These are phyloP conservation scores for Delichon dasypus DNA, from an alignment of 2,797 vertebrate genomes.

Conservation along the genomic window DNA sequence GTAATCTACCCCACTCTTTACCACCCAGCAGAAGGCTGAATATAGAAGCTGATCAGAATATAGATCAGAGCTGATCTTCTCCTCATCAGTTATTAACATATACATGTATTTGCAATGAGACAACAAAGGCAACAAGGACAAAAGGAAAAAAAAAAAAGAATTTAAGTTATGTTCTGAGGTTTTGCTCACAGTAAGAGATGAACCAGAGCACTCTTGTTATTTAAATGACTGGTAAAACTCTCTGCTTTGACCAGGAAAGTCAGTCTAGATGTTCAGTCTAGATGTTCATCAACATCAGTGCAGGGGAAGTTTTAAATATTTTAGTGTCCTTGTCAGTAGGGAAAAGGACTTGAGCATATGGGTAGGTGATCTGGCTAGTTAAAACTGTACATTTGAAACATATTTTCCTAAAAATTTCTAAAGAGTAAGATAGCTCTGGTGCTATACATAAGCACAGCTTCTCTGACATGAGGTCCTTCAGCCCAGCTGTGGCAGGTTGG, in stretches of 20 bases:
- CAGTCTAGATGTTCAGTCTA: not conserved
- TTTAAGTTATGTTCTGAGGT: not conserved
- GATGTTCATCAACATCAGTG: not conserved
- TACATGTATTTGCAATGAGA: not conserved
- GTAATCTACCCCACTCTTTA: not conserved
- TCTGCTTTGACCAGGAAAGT: not conserved
- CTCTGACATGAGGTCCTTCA: not conserved
- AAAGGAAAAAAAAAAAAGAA: not conserved
- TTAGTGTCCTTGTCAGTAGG: not conserved
- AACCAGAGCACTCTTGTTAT: not conserved
- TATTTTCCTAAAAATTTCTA: not conserved
- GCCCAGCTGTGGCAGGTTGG: not conserved
- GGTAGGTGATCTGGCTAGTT: not conserved
- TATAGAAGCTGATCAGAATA: not conserved
- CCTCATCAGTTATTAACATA: not conserved
- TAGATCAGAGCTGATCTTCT: not conserved
- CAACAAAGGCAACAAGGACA: not conserved
- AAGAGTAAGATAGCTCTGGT: not conserved
- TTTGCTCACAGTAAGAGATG: not conserved
- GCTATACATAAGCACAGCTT: not conserved
- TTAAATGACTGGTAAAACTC: not conserved
- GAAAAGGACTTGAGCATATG: accelerated
- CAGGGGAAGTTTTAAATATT: not conserved
- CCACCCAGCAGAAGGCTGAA: not conserved
- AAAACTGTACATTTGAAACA: not conserved